Percentiles rank a stretch among this genome's conserved stretches.
Evolutionary conservation across 2,113 vertebrate species (phyloP).

Genomic region (Erinaceus europaeus): DNA sequence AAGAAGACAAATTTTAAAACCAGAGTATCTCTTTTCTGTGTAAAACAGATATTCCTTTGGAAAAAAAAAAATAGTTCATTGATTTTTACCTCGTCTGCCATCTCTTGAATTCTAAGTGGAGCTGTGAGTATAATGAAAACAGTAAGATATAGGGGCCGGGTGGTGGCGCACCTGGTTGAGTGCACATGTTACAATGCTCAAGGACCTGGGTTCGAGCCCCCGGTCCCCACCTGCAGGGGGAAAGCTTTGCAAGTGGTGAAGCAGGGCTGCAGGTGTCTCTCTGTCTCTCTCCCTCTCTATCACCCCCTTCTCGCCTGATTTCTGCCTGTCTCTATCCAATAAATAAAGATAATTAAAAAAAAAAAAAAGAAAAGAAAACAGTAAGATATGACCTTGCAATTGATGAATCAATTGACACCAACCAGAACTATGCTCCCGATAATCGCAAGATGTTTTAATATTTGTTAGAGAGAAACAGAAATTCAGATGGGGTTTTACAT

Average conservation of each 20-base stretch:
- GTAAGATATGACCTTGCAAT: not conserved
- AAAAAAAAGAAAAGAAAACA: conserved; percentile 13
- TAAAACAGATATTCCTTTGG: not conserved
- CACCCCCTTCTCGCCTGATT: no score
- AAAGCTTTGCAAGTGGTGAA: no score
- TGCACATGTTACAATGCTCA: no score
- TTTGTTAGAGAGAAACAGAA: not conserved
- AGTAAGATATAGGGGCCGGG: not conserved
- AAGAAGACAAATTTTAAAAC: not conserved
- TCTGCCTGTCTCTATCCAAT: no score
- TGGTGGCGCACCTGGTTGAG: no score
- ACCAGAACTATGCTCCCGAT: not conserved
- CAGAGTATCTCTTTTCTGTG: not conserved
- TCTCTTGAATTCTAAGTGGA: not conserved
- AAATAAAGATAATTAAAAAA: no score
- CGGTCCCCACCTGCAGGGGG: no score
- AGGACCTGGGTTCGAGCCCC: no score
- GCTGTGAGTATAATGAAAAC: not conserved
- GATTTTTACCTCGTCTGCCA: not conserved
- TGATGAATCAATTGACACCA: not conserved
- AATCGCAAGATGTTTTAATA: not conserved
- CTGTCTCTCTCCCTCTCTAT: no score
- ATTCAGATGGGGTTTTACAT: not conserved
- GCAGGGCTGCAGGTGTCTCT: no score
- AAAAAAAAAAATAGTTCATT: not conserved